Conservation (phyloP, 2,797 vertebrate species). For the Spinus pinus region DNA sequence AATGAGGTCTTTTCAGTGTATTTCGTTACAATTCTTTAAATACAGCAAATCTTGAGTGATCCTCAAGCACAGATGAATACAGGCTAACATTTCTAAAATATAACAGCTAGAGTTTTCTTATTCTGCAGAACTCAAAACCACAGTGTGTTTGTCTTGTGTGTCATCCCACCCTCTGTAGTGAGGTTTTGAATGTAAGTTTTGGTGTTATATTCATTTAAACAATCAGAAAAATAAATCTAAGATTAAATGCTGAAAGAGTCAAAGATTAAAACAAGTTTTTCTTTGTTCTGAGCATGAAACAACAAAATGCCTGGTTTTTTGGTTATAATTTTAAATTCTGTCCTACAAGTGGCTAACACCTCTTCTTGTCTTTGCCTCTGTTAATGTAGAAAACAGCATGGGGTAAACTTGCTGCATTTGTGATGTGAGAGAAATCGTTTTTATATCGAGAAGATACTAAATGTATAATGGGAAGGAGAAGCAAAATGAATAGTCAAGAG, state of each 20-base stretch:
- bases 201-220: neutral
- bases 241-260: neutral
- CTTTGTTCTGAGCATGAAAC: neutral
- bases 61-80: neutral
- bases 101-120: neutral
- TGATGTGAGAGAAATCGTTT: neutral
- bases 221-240: neutral
- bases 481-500: neutral
- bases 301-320: neutral
- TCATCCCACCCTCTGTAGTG: neutral
- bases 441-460: neutral
- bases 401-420: neutral
- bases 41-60: neutral
- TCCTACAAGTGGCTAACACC: neutral
- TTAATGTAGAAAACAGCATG: neutral
- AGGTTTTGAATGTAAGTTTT: neutral
- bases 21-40: neutral
- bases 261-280: neutral
- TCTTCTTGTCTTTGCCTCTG: neutral
- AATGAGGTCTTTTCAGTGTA: neutral
- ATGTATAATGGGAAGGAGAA: neutral
- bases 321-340: neutral
- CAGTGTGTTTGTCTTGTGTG: rapidly evolving
- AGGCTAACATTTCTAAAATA: neutral
- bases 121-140: neutral